Conservation (phyloP, 2,888 invertebrate species). For the Xanthorhoe designata region DNA sequence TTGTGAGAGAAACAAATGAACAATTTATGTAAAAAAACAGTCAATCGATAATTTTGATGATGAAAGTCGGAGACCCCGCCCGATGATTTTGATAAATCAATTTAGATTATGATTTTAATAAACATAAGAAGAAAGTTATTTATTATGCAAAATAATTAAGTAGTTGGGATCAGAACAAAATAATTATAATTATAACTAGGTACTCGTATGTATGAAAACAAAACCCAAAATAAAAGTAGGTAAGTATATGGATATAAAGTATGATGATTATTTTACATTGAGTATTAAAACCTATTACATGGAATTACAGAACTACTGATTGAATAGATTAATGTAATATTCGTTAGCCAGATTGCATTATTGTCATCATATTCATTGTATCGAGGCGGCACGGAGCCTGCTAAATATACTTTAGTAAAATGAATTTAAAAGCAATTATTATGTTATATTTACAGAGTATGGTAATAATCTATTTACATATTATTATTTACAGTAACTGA, state of each 20-base stretch:
- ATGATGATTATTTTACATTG: not conserved
- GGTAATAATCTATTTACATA: slow-evolving; percentile 41
- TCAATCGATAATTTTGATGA: not conserved
- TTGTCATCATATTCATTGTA: slow-evolving; percentile 75
- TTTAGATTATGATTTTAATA: not conserved
- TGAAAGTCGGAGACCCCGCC: not conserved
- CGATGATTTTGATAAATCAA: too few species aligned
- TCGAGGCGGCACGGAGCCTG: slow-evolving; percentile 23
- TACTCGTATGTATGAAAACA: too few species aligned
- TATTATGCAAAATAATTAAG: too few species aligned
- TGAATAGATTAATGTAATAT: slow-evolving; percentile 43
- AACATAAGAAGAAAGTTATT: too few species aligned
- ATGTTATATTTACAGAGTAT: slow-evolving; percentile 67
- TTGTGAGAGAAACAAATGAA: too few species aligned
- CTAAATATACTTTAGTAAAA: slow-evolving; percentile 26
- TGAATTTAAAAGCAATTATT: slow-evolving; percentile 61
- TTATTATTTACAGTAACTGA: slow-evolving; percentile 66
- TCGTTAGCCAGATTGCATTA: slow-evolving; percentile 73
- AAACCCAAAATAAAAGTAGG: not conserved
- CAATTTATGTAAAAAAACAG: not conserved
- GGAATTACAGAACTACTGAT: slow-evolving; percentile 18
- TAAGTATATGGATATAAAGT: not conserved
- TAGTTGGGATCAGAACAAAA: too few species aligned
- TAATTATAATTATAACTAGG: too few species aligned
- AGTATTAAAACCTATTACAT: too few species aligned